A percentile compares a stretch with the other conserved stretches of the same genome.
Evolutionary conservation across 1,140 invertebrate genomes (phyloP).

Genomic region (Yoshiicerus persimilis): DNA sequence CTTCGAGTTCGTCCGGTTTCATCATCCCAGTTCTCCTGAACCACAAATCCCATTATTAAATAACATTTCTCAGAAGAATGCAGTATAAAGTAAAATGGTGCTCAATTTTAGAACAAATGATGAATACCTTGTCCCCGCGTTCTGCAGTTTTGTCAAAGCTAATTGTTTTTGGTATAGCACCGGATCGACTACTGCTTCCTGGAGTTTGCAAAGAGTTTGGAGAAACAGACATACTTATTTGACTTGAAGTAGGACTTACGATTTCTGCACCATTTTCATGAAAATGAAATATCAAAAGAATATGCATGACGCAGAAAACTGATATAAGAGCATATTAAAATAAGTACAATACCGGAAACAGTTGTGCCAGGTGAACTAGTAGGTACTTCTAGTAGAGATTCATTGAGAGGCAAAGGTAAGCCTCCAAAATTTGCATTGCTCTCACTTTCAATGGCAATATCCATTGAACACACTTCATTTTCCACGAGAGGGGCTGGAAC

Average conservation of each 20-base stretch:
- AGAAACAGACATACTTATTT: slow-evolving; percentile 10
- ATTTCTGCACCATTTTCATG: slow-evolving; percentile 1
- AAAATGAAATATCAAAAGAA: neutral
- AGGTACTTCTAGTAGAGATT: neutral
- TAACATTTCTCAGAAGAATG: neutral
- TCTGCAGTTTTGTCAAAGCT: slow-evolving; percentile 89
- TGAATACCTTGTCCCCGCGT: slow-evolving; percentile 65
- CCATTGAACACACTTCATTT: neutral
- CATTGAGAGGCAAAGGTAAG: neutral
- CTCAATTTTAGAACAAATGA: too few species aligned
- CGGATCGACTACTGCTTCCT: slow-evolving; percentile 52
- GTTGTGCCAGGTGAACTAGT: neutral
- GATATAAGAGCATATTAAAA: too few species aligned
- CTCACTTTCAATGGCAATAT: neutral
- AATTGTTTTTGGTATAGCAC: slow-evolving; percentile 84
- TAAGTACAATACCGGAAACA: neutral
- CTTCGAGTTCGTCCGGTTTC: slow-evolving; percentile 63
- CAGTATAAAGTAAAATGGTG: neutral
- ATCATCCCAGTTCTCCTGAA: slow-evolving; percentile 59
- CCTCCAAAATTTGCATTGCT: neutral
- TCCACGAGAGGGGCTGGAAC: neutral
- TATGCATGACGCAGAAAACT: too few species aligned
- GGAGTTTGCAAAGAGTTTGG: neutral
- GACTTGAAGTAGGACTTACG: neutral
- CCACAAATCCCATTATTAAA: neutral